phyloP scores from a whole-genome alignment of 2,888 invertebrate species.

The Philopedon plagiatum region DNA sequence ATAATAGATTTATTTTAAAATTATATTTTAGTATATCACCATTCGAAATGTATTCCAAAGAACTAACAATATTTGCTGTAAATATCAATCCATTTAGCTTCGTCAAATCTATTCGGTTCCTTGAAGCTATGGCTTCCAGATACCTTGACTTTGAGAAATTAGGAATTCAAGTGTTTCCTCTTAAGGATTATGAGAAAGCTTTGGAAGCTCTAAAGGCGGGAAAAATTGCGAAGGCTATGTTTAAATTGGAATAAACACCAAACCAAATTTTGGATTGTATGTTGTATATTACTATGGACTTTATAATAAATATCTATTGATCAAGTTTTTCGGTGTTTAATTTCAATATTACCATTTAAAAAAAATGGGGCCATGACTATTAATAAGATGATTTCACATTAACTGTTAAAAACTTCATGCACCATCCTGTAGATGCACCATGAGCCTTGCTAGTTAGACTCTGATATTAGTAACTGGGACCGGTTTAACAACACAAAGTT shows the following conservation, averaged over 20 bases:
- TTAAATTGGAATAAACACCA: constrained; percentile 65
- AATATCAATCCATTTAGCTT: constrained; percentile 80
- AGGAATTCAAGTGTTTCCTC: constrained; percentile 72
- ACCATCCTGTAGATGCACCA: no score
- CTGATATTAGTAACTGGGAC: no score
- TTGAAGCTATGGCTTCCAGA: constrained; percentile 75
- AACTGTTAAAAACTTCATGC: no score
- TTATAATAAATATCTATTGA: neutral
- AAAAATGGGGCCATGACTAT: no score
- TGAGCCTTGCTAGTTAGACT: no score
- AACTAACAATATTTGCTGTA: constrained; percentile 76
- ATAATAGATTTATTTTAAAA: no score
- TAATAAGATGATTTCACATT: no score
- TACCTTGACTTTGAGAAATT: constrained; percentile 75
- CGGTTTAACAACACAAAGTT: no score
- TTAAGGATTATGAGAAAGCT: constrained; percentile 73
- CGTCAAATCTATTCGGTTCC: constrained; percentile 75
- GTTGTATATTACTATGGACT: neutral
- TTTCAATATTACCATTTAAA: no score
- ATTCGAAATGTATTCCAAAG: constrained; percentile 75
- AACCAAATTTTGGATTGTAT: neutral
- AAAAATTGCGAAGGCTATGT: constrained; percentile 75
- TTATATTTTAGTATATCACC: constrained; percentile 72
- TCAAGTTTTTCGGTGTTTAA: no score
- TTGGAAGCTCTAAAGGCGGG: constrained; percentile 72